Evolutionary conservation across 2,113 vertebrate species (phyloP).

Genomic region (Bos taurus): DNA sequence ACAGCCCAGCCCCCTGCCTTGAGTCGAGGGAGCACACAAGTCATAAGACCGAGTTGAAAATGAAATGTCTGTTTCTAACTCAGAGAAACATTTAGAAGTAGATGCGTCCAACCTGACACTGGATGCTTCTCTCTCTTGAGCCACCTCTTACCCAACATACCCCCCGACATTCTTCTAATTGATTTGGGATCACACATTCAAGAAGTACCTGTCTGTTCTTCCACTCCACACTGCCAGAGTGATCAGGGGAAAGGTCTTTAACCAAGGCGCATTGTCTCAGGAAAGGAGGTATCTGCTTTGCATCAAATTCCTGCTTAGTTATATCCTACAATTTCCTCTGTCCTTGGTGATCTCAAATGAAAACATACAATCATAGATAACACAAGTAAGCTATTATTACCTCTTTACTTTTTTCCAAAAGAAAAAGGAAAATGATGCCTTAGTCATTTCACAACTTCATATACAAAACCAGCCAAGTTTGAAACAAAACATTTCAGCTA

Average conservation of each 20-base stretch:
- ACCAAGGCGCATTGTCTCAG: neutral
- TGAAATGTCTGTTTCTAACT: neutral
- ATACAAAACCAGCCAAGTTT: neutral
- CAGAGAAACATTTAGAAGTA: neutral
- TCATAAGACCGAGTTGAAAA: neutral
- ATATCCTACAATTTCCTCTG: neutral
- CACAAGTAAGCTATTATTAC: neutral
- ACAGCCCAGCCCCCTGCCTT: neutral
- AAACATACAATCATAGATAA: neutral
- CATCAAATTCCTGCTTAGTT: neutral
- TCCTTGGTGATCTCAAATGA: neutral
- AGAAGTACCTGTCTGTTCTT: neutral
- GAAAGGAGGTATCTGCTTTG: neutral
- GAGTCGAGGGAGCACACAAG: neutral
- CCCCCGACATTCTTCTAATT: neutral
- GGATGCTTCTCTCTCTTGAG: neutral
- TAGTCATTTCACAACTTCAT: constrained; percentile 34
- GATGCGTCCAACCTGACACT: neutral
- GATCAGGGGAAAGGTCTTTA: neutral
- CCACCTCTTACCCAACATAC: neutral
- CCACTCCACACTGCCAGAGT: too few species aligned
- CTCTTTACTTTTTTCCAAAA: neutral
- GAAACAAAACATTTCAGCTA: constrained; percentile 16
- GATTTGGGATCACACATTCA: neutral
- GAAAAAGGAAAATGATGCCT: constrained; percentile 1